A percentile compares a stretch with the other conserved stretches of the same genome.
These are phyloP conservation scores for Lucinisca nassula DNA, from an alignment of 2,888 invertebrate species.

Conservation along the genomic window DNA sequence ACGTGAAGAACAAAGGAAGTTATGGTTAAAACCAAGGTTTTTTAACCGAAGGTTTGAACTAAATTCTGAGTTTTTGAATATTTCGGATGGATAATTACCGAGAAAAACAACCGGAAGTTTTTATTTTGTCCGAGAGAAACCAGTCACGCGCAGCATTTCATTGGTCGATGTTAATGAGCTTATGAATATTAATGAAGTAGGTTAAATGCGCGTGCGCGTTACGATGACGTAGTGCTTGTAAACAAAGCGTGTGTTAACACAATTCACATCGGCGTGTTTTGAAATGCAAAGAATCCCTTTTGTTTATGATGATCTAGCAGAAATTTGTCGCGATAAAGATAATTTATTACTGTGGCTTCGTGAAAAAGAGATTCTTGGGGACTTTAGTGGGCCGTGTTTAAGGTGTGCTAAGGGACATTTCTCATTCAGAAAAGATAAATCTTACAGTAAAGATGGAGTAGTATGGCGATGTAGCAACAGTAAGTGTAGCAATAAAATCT, in stretches of 20 bases:
- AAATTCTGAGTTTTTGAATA: not conserved
- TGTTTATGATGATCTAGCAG: not conserved
- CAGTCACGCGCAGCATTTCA: not conserved
- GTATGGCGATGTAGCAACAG: not conserved
- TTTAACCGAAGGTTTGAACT: not conserved
- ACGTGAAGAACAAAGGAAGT: not conserved
- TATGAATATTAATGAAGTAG: not conserved
- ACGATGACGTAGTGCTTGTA: not conserved
- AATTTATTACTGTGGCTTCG: not conserved
- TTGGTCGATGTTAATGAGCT: conserved; percentile 1
- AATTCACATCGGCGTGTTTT: not conserved
- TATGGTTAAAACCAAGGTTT: not conserved
- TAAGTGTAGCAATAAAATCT: conserved; percentile 6
- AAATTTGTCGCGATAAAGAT: not conserved
- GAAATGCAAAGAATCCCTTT: not conserved
- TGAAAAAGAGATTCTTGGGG: not conserved
- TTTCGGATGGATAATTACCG: not conserved
- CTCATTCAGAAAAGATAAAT: not conserved
- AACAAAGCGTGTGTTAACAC: not conserved
- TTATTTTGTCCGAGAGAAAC: not conserved
- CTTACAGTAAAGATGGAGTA: not conserved
- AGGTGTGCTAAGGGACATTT: not conserved
- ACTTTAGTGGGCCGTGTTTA: not conserved
- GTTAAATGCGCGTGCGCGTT: not conserved
- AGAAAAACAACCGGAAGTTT: not conserved